Conservation (phyloP, 2,888 invertebrate genomes). For the Protodeltote pygarga region DNA sequence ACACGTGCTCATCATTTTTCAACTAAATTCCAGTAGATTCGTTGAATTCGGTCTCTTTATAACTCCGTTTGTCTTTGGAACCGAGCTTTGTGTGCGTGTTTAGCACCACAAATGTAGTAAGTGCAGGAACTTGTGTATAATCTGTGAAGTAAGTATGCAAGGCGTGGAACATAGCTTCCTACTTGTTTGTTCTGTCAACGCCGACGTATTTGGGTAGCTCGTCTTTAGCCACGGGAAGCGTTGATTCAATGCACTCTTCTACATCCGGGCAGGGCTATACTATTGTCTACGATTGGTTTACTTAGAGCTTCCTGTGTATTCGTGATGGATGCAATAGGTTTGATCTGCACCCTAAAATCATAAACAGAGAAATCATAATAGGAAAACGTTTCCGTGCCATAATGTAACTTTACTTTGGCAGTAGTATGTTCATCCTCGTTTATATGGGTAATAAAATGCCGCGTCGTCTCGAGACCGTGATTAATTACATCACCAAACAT, state of each 20-base stretch:
- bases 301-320: constrained; percentile 69
- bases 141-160: constrained; percentile 30
- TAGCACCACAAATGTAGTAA: background rate
- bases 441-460: too few relatives aligned
- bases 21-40: background rate
- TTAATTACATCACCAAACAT: constrained; percentile 39
- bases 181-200: constrained; percentile 45
- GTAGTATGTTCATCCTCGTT: too few relatives aligned
- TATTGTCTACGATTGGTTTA: constrained; percentile 68
- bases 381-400: too few relatives aligned
- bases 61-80: background rate
- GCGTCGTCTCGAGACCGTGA: constrained; percentile 12
- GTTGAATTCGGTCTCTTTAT: background rate
- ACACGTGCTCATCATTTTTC: too few relatives aligned
- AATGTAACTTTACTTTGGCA: too few relatives aligned
- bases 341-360: constrained; percentile 16
- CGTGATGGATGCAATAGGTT: constrained; percentile 43
- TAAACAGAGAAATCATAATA: background rate
- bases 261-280: constrained; percentile 68
- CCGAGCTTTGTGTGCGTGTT: constrained; percentile 9
- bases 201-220: constrained; percentile 47
- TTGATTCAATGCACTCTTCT: constrained; percentile 75
- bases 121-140: constrained; percentile 21
- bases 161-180: constrained; percentile 37
- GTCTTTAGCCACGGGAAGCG: constrained; percentile 46